Percentiles rank a stretch among this genome's conserved stretches.
phyloP scores from a whole-genome alignment of 1,140 invertebrate genomes.

The Delia radicum region DNA sequence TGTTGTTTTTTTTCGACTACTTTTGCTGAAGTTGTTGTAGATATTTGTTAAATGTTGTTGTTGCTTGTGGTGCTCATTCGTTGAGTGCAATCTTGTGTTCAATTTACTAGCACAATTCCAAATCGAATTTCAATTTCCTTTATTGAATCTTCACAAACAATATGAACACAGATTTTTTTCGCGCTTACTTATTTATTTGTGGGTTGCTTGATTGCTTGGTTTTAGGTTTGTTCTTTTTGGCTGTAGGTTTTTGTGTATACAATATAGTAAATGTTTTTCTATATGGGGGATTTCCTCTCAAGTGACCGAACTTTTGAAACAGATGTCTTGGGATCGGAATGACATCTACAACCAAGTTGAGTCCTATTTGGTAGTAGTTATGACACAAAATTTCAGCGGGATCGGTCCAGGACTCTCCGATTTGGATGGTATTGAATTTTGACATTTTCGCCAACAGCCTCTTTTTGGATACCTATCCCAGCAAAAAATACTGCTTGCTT shows the following conservation, averaged over 20 bases:
- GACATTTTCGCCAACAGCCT: too few species aligned
- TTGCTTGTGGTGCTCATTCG: too few species aligned
- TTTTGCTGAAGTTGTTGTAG: not conserved
- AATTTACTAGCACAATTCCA: constrained; percentile 31
- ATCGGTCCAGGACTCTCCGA: too few species aligned
- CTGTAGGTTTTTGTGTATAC: not conserved
- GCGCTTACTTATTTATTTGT: not conserved
- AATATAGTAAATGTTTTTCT: not conserved
- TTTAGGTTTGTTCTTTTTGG: not conserved
- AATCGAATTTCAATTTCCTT: constrained; percentile 33
- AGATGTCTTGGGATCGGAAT: too few species aligned
- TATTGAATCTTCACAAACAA: constrained; percentile 30
- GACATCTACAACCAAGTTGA: too few species aligned
- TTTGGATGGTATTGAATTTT: too few species aligned
- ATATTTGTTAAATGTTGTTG: too few species aligned
- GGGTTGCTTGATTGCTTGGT: not conserved
- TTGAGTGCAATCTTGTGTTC: constrained; percentile 35
- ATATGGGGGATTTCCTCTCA: not conserved
- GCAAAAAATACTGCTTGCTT: too few species aligned
- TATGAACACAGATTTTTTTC: not conserved
- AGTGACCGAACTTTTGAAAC: too few species aligned
- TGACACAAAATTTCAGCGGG: too few species aligned
- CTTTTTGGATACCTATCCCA: too few species aligned
- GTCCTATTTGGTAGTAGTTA: too few species aligned
- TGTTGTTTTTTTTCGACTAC: not conserved